Conservation (phyloP, 2,888 invertebrate species). For the Papilio elwesi region DNA sequence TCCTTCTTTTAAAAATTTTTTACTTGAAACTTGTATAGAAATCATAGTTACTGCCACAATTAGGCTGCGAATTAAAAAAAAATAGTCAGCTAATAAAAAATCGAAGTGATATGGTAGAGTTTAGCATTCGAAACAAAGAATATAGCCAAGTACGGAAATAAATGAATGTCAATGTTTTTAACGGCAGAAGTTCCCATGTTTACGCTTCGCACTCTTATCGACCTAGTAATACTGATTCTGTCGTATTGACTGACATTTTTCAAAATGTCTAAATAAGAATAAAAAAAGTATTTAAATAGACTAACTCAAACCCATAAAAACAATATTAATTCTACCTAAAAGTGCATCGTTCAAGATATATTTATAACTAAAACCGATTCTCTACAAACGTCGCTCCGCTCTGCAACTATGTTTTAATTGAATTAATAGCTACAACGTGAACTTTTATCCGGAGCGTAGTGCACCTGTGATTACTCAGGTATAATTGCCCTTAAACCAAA, state of each 20-base stretch:
- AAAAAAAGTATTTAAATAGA: too few species aligned
- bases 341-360: background rate
- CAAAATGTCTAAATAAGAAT: too few species aligned
- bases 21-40: too few species aligned
- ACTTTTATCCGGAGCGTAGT: background rate
- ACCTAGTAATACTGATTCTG: too few species aligned
- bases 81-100: background rate
- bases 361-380: background rate
- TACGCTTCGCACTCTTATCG: too few species aligned
- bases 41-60: too few species aligned
- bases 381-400: constrained; percentile 1
- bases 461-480: constrained; percentile 5
- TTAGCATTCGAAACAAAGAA: background rate
- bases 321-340: background rate
- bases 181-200: background rate
- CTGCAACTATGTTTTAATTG: constrained; percentile 16
- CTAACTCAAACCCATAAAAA: background rate
- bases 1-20: too few species aligned
- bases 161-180: background rate
- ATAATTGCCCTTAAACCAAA: constrained; percentile 1
- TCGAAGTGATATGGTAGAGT: background rate
- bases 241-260: too few species aligned
- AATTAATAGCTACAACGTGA: constrained; percentile 16
- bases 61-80: too few species aligned
- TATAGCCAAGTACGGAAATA: background rate